Conservation (phyloP, 2,797 vertebrate species). For the Falco peregrinus region DNA sequence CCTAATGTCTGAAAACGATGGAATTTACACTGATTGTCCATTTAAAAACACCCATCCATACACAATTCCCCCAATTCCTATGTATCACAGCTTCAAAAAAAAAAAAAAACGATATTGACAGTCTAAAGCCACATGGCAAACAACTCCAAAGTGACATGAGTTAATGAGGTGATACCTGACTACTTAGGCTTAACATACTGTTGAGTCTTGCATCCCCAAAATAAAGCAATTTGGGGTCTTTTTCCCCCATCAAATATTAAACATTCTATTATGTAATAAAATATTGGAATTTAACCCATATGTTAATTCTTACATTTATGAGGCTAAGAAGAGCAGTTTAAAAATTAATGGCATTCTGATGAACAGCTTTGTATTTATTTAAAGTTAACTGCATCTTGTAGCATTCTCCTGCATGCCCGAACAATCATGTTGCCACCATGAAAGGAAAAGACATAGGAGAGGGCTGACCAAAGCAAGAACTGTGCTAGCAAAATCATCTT, state of each 20-base stretch:
- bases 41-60: not conserved
- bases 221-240: not conserved
- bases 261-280: not conserved
- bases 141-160: not conserved
- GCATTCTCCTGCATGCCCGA: not conserved
- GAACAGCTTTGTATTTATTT: not conserved
- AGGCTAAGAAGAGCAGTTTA: not conserved
- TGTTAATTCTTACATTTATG: not conserved
- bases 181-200: not conserved
- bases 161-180: rapidly evolving
- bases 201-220: not conserved
- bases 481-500: not conserved
- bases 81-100: not conserved
- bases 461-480: not conserved
- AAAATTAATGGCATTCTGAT: not conserved
- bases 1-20: not conserved
- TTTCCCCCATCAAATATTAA: not conserved
- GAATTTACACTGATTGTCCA: not conserved
- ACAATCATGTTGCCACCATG: not conserved
- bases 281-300: not conserved
- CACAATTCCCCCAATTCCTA: not conserved
- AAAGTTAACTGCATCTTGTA: not conserved
- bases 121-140: not conserved
- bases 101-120: not conserved
- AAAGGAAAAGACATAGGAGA: not conserved